phyloP scores from a whole-genome alignment of 1,140 invertebrate species.

The Sweltsa coloradensis region DNA sequence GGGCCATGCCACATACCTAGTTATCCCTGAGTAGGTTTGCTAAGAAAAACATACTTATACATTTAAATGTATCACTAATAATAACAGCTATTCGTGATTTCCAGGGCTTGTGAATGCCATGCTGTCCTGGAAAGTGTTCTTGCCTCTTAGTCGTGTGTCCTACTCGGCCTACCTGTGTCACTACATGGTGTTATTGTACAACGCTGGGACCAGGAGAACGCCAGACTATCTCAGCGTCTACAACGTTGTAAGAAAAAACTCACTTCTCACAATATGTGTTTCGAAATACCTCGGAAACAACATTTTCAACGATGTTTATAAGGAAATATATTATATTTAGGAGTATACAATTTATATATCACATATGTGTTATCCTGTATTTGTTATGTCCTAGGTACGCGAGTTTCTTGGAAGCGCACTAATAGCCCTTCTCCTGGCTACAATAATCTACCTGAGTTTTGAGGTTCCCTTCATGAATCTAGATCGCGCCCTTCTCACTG shows the following conservation, averaged over 20 bases:
- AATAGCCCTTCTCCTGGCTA: not conserved
- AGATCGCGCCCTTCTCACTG: not conserved
- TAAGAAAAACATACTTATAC: no score
- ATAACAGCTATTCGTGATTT: no score
- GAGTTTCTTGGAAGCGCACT: not conserved
- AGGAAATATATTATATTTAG: no score
- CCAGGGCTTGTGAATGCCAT: no score
- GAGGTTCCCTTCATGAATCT: constrained; percentile 7
- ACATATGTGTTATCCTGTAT: no score
- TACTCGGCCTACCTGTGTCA: constrained; percentile 7
- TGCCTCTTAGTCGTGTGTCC: constrained; percentile 3
- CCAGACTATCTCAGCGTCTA: constrained; percentile 8
- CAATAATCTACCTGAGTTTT: not conserved
- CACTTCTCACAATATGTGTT: no score
- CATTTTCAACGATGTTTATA: no score
- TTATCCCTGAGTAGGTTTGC: no score
- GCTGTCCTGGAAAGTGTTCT: constrained; percentile 5
- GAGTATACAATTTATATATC: no score
- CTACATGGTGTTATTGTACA: not conserved
- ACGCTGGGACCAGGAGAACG: constrained; percentile 1
- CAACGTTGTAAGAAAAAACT: constrained; percentile 10
- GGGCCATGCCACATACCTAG: no score
- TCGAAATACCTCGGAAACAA: no score
- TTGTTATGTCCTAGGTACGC: not conserved
- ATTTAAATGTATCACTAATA: no score